Evolutionary conservation across 2,888 invertebrate species (phyloP).

Genomic region (Drosophila multiciliata): DNA sequence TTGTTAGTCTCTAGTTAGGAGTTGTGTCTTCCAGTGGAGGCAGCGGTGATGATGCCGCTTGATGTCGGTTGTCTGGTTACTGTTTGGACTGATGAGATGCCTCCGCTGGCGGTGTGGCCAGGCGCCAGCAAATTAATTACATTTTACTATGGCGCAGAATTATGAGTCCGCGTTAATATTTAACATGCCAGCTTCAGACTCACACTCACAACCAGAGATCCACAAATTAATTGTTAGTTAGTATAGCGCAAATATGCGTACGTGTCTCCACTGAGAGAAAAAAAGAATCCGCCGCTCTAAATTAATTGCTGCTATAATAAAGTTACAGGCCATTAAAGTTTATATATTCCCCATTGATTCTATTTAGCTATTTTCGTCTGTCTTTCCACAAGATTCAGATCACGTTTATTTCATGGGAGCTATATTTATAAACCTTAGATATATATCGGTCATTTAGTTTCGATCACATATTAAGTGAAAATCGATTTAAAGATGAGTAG

Average conservation of each 20-base stretch:
- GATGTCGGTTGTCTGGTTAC: constrained; percentile 17
- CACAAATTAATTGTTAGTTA: constrained; percentile 68
- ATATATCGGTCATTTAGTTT: neutral
- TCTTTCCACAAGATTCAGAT: neutral
- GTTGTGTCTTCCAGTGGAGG: constrained; percentile 20
- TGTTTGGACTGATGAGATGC: constrained; percentile 14
- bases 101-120: constrained; percentile 34
- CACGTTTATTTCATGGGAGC: neutral
- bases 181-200: constrained; percentile 67
- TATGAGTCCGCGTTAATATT: constrained; percentile 64
- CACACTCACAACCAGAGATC: constrained; percentile 1
- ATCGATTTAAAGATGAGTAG: neutral
- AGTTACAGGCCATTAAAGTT: neutral
- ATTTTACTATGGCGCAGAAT: constrained; percentile 65
- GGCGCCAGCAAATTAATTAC: constrained; percentile 75
- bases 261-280: neutral
- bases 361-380: neutral
- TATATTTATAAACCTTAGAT: too few species aligned
- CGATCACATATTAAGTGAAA: neutral
- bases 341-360: neutral
- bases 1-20: constrained; percentile 17
- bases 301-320: neutral
- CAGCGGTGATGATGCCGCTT: constrained; percentile 13
- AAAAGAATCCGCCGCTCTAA: neutral
- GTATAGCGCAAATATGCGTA: constrained; percentile 29